Base-by-base conservation (phyloP, 2,797 vertebrate genomes). In the Thamnophis elegans region DNA sequence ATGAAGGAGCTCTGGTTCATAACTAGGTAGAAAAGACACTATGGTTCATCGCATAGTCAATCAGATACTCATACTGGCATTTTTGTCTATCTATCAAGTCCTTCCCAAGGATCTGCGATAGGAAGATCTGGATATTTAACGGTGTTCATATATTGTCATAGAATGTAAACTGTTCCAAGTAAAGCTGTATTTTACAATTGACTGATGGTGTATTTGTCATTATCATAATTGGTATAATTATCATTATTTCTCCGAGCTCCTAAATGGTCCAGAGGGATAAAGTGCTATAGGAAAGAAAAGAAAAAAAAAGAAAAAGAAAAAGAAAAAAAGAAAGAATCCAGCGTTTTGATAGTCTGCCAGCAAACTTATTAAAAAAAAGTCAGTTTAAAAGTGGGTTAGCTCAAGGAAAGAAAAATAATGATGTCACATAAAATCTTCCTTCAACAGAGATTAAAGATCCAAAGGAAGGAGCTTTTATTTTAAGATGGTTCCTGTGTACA, bases 261-360 rank as follows among this genome's bases (percentile, higher is more conserved):
- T 32, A 42, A 78, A 42, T 36, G 68, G 32, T 9, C 32, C 16
- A 20, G 32, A 73, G 68, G 68, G 16, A 73, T 36, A 73, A 73
- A 73, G 16, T 36, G 32, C 32, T 18, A 6, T 1, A 32, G 16
- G 16, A 68, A 68, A 14, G 4, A 13, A 62, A n/a, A 28, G 7
- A 12, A 65, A 13, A 12, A 12, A 2, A n/a, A 28, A 28, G 3
- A 1, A 5, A 28, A 12, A 1, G 0, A 14, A 5, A 65, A 3
- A 2, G 28, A 14, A 32, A 32, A 65, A 16, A 68, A 68, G 65
- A n/a, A 73, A 20, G 8, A 18, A 18, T 36, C 14, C 16, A 73
- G 7, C 16, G 20, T 73, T 73, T 73, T 1, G 8, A 73, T 36
- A 73, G 2, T 73, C 6, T 36, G 68, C 18, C 68, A 78, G 68